Base-by-base conservation (phyloP, 2,888 invertebrate genomes). In the Pardosa pseudoannulata region DNA sequence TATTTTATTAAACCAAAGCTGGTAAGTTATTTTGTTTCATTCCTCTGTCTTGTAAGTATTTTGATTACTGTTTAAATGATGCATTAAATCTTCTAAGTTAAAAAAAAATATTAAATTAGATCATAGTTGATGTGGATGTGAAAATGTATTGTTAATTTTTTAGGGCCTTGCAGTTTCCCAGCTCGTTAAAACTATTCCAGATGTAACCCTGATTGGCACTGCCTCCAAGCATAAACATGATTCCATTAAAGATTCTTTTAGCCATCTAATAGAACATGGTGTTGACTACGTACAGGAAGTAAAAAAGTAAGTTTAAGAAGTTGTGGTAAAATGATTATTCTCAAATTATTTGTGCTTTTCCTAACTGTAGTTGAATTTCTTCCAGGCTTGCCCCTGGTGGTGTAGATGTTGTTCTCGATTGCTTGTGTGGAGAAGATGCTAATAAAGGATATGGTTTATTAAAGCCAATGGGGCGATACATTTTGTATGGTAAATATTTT, bases 391-490 rank as follows among this genome's bases (percentile, higher is more conserved):
- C 94, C 62, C 93, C 96, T 27, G 91, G 91, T 71, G 97, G 97
- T 73, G 95, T 97, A 41, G 96, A 97, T 91, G 94, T 96, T 81
- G 96, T 97, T 50, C 92, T 97, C 91, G 97, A 97, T 92, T 96
- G 96, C 91, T 94, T 96, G 88, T 96, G 96, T 91, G 96, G 96
- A 3, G 96, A 97, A 90, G 96, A 97, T 91, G 96, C 96, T 92
- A 96, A 96, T 92, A 89, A 89, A 89, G 96, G 96, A 32, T 96
- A 96, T 91, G 93, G 93, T 80, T 93, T 97, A 62, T 93, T 97
- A 89, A 96, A 96, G 91, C 96, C 97, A 3, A 95, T 96, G 95
- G 97, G 97, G 90, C 95, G 95, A 92, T 97, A 96, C 92, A 94
- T 97, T 90, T 94, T 97, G 50, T 97, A 96, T 92, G 97, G 95